Evolutionary conservation across 2,888 invertebrate genomes (phyloP).

Genomic region (Catocala fraxini): DNA sequence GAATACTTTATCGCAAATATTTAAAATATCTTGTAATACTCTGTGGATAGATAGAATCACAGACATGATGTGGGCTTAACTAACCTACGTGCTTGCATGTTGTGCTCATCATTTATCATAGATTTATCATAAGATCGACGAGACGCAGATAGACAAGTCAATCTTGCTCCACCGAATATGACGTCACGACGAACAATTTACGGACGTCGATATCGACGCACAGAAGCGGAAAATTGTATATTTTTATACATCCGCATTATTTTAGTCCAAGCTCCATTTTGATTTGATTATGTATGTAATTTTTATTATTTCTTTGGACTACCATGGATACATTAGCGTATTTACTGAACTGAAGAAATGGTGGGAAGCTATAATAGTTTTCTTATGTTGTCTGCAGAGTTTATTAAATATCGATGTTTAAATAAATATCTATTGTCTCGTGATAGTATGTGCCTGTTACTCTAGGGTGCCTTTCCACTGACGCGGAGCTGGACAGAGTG

Average conservation of each 20-base stretch:
- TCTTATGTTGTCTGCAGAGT: no score
- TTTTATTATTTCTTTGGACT: constrained; percentile 39
- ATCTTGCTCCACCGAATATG: constrained; percentile 57
- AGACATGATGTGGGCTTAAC: constrained; percentile 29
- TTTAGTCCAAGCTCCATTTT: constrained; percentile 35
- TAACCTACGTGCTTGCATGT: constrained; percentile 55
- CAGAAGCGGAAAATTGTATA: constrained; percentile 52
- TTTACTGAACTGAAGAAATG: no score
- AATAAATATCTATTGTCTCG: no score
- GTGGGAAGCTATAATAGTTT: no score
- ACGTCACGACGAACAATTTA: constrained; percentile 47
- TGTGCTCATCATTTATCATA: constrained; percentile 76
- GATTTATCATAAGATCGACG: constrained; percentile 73
- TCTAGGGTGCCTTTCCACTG: no score
- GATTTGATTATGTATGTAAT: constrained; percentile 38
- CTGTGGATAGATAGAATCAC: constrained; percentile 31
- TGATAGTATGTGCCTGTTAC: no score
- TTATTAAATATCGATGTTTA: no score
- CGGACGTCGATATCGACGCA: constrained; percentile 47
- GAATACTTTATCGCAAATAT: background rate
- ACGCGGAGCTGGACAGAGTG: no score
- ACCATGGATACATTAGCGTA: constrained; percentile 23
- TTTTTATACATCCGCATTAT: constrained; percentile 48
- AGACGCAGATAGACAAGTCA: constrained; percentile 65
- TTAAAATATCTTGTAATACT: constrained; percentile 6